Percentiles rank a stretch among this genome's conserved stretches.
These are phyloP conservation scores for Neotoxoptera formosana DNA, from an alignment of 1,140 invertebrate species.

Conservation along the genomic window DNA sequence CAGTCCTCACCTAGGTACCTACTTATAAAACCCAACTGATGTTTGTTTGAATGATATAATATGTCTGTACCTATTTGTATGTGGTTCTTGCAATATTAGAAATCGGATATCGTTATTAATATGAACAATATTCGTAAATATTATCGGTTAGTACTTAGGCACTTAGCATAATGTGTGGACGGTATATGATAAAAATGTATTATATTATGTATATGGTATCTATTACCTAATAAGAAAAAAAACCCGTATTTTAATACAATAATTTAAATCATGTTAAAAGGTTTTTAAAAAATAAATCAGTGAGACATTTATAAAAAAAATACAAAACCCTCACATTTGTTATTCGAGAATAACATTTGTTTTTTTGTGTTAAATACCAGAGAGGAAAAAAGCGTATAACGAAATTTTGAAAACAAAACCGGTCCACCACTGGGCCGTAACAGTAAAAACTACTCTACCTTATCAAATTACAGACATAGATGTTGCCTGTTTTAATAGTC, in stretches of 20 bases:
- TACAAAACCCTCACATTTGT: neutral
- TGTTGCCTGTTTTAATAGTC: neutral
- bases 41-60: neutral
- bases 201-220: neutral
- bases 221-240: neutral
- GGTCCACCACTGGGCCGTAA: neutral
- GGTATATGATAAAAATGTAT: neutral
- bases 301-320: neutral
- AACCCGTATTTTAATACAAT: neutral
- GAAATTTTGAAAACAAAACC: constrained; percentile 9
- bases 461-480: constrained; percentile 10
- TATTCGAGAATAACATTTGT: neutral
- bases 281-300: neutral
- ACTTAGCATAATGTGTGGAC: neutral
- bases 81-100: neutral
- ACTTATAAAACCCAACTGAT: neutral
- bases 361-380: neutral
- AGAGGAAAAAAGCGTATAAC: neutral
- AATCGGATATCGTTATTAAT: neutral
- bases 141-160: neutral
- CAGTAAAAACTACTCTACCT: constrained; percentile 15
- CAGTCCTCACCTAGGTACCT: neutral
- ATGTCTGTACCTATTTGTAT: neutral
- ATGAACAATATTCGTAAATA: neutral
- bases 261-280: neutral